Percentiles rank a stretch among this genome's conserved stretches.
Evolutionary conservation across 2,888 invertebrate genomes (phyloP).

Genomic region (Sesia apiformis): DNA sequence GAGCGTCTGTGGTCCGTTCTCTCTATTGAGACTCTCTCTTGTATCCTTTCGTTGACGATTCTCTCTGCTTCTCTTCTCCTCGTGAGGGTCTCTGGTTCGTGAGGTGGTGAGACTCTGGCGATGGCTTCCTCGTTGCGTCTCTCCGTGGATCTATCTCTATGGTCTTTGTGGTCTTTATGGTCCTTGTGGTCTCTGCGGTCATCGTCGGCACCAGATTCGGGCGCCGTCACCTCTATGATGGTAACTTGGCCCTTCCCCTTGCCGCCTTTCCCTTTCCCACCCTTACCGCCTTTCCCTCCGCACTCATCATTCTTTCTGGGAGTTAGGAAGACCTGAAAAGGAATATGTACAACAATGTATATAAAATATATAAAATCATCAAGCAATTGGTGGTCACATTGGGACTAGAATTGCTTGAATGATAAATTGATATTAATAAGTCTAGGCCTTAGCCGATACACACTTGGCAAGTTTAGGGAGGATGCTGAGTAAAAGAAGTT

Average conservation of each 20-base stretch:
- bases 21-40: conserved; percentile 28
- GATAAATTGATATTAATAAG: no score
- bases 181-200: conserved; percentile 45
- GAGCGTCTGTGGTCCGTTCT: conserved; percentile 30
- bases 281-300: conserved; percentile 81
- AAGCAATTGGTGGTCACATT: no score
- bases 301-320: conserved; percentile 79
- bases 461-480: no score
- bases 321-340: conserved; percentile 48
- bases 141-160: conserved; percentile 43
- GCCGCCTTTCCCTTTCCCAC: conserved; percentile 82
- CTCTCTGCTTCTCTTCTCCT: conserved; percentile 28
- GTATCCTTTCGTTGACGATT: conserved; percentile 22
- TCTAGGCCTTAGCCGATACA: no score
- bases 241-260: conserved; percentile 83
- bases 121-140: conserved; percentile 46
- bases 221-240: conserved; percentile 75
- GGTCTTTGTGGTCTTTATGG: conserved; percentile 44
- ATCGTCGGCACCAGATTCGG: conserved; percentile 51
- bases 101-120: conserved; percentile 49
- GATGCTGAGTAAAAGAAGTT: no score
- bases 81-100: conserved; percentile 29
- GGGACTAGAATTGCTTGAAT: no score
- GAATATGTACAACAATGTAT: neutral
- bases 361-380: no score